Evolutionary conservation across 2,888 invertebrate species (phyloP).

Genomic region (Escarpia spicata): DNA sequence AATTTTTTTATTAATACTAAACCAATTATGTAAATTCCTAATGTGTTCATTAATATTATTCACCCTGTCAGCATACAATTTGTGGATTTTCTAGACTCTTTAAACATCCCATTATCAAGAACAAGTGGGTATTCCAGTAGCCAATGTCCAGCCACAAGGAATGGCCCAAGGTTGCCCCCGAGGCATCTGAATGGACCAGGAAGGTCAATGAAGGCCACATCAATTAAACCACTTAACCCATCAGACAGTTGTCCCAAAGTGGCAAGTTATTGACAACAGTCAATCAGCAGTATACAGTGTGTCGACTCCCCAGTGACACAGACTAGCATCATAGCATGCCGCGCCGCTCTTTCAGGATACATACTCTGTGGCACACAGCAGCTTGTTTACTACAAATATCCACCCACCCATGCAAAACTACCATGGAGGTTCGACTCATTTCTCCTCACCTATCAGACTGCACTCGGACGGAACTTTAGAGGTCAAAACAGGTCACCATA

Average conservation of each 20-base stretch:
- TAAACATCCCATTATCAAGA: background rate
- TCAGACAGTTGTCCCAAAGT: background rate
- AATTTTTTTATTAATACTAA: background rate
- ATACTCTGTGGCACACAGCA: background rate
- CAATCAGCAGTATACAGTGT: background rate
- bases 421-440: background rate
- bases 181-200: background rate
- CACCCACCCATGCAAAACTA: slow-evolving; percentile 1
- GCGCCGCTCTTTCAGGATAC: background rate
- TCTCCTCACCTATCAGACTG: background rate
- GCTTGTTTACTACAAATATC: background rate
- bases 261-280: background rate
- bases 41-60: background rate
- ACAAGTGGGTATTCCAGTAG: background rate
- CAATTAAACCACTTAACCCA: background rate
- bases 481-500: background rate
- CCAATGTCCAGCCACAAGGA: background rate
- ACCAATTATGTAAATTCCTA: background rate
- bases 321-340: background rate
- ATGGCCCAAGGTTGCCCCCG: background rate
- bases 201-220: background rate
- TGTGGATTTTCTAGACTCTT: background rate
- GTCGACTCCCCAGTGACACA: background rate
- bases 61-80: background rate
- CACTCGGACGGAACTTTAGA: background rate